Evolutionary conservation across 2,888 invertebrate species (phyloP).

Genomic region (Zaprionus lineosus): DNA sequence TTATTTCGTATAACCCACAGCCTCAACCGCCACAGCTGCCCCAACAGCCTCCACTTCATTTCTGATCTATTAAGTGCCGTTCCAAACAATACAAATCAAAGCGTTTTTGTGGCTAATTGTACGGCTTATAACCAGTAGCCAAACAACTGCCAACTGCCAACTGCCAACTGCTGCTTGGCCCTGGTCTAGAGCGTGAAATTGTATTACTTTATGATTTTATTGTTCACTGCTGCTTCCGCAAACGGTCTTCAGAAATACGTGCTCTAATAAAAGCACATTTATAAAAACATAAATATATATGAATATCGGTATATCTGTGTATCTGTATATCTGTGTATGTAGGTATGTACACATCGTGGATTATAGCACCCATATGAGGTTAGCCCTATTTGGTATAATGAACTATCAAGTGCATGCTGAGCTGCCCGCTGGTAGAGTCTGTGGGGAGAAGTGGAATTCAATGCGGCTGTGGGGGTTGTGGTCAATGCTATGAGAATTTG

Average conservation of each 20-base stretch:
- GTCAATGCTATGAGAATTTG: background rate
- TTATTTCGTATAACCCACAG: too few species aligned
- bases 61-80: constrained; percentile 45
- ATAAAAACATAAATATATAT: background rate
- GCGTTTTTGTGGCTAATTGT: constrained; percentile 52
- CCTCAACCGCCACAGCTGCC: too few species aligned
- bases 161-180: constrained; percentile 39
- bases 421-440: constrained; percentile 14
- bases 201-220: constrained; percentile 47
- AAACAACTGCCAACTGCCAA: constrained; percentile 15
- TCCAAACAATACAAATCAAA: constrained; percentile 57
- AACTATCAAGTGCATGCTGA: constrained; percentile 49
- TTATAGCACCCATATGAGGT: constrained; percentile 54
- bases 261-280: constrained; percentile 32
- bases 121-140: constrained; percentile 46
- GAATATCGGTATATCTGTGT: background rate
- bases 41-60: constrained; percentile 28
- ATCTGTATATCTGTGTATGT: too few species aligned
- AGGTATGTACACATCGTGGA: too few species aligned
- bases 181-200: constrained; percentile 57
- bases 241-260: constrained; percentile 39
- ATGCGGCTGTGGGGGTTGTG: constrained; percentile 10
- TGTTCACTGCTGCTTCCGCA: constrained; percentile 57
- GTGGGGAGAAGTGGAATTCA: too few species aligned
- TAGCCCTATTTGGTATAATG: constrained; percentile 53